Percentiles rank a stretch among this genome's conserved stretches.
Evolutionary conservation across 37 sponge, comb jelly and placozoan genomes (phyloP).

Genomic region (Halichondria panicea): DNA sequence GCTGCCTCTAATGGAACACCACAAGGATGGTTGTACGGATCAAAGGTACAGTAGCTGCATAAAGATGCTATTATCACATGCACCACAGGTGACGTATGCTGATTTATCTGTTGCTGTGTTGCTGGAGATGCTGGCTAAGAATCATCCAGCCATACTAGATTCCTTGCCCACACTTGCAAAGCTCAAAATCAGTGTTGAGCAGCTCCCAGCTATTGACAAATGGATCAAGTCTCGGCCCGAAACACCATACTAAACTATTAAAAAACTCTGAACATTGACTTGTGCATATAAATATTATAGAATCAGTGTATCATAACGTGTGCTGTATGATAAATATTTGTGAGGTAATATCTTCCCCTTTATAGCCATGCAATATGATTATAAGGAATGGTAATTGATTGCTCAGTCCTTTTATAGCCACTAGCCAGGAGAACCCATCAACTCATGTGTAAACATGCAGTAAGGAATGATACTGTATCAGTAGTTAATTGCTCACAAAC

Average conservation of each 20-base stretch:
- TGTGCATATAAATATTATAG: too few species aligned
- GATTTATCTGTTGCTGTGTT: constrained; percentile 45
- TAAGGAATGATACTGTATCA: too few species aligned
- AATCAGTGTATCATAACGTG: not conserved
- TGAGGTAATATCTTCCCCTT: not conserved
- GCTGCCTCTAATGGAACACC: constrained; percentile 1
- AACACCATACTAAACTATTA: constrained; percentile 14
- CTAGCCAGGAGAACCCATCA: too few species aligned
- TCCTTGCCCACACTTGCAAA: constrained; percentile 11
- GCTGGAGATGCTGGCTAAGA: constrained; percentile 6
- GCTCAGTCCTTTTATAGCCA: too few species aligned
- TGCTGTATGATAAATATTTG: not conserved
- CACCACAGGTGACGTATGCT: constrained; percentile 48
- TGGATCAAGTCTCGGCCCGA: constrained; percentile 37
- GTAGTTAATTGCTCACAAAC: too few species aligned
- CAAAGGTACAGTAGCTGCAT: constrained; percentile 21
- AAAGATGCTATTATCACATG: not conserved
- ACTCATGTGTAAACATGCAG: too few species aligned
- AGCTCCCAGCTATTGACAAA: constrained; percentile 30
- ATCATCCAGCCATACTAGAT: constrained; percentile 14
- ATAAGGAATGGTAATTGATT: too few species aligned
- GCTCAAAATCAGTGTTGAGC: constrained; percentile 35
- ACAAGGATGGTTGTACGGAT: constrained; percentile 47
- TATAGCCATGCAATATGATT: not conserved
- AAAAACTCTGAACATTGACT: too few species aligned